These are phyloP conservation scores for Steatocranus sp. DNA, from an alignment of 2,797 vertebrate species.

Conservation along the genomic window DNA sequence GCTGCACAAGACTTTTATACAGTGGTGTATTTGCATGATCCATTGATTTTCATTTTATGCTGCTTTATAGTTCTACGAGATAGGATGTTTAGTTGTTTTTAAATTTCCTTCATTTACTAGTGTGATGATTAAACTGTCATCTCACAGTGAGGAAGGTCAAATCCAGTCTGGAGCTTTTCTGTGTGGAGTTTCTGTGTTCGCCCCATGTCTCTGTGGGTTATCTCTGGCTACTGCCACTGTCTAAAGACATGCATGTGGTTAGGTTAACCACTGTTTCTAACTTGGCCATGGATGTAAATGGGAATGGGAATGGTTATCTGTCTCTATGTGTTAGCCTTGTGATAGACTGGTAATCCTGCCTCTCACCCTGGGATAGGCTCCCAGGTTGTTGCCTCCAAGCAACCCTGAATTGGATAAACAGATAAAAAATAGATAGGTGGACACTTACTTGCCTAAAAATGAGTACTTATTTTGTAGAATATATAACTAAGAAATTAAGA, in stretches of 20 bases:
- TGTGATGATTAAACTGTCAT: neutral
- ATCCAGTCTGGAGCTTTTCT: neutral
- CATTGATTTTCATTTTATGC: neutral
- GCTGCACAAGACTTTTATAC: neutral
- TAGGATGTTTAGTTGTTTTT: neutral
- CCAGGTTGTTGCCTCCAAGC: neutral
- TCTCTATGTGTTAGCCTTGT: neutral
- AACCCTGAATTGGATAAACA: neutral
- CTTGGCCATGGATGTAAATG: neutral
- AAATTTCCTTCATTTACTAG: neutral
- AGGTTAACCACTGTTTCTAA: neutral
- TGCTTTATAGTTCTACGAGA: neutral
- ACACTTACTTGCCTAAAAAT: neutral
- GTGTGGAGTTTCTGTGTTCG: neutral
- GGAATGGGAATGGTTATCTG: neutral
- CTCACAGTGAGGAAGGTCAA: neutral
- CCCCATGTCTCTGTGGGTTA: neutral
- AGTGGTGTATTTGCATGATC: neutral
- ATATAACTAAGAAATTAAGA: neutral
- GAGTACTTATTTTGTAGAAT: neutral
- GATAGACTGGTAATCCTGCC: neutral
- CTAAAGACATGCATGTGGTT: neutral
- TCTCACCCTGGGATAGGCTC: neutral
- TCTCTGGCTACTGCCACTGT: neutral
- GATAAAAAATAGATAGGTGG: neutral